Evolutionary conservation across 2,113 vertebrate species (phyloP), one percentile per base, ranked within the genome.

Genomic region (Heptranchias perlo): DNA sequence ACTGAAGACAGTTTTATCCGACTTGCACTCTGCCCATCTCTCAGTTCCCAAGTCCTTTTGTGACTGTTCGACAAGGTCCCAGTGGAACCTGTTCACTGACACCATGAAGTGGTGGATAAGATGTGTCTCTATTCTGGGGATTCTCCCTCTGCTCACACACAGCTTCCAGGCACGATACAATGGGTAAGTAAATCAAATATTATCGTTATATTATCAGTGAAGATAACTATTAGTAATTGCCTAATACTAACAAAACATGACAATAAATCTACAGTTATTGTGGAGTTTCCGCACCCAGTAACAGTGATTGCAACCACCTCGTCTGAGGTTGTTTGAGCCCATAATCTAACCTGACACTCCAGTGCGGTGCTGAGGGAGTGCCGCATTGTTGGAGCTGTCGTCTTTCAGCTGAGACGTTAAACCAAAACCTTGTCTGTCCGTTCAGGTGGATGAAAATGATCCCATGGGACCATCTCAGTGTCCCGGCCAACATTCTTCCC

Each of bases 161-260:
- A 11, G 58, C 18, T 93, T 93, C 35, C 58, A 64, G n/a, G n/a
- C 89, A 1, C 89, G 64, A 23, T 93, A 64, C 89, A 93, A 62
- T 93, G 89, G 31, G 58, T 93, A 93, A 93, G 89, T 93, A n/a
- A 62, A 92, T 62, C 14, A 62, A 23, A 39, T 39, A 39, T 93
- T 93, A 1, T 6, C 39, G n/a, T 25, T 54, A 35, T 16, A 35
- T 91, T 35, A 28, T 54, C 28, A 61, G 52, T 91, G 31, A 91
- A 61, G 54, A n/a, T 18, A n/a, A 21, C 28, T 87, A 52, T 54
- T 87, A 23, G 35, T 64, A 11, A 92, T 31, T 87, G 84, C 82
- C 14, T 47, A 28, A 39, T 14, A 35, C 13, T 35, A 62, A 1
- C 0, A 21, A 93, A 62, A n/a, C 2, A 39, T 62, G 49, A 31